A percentile compares a stretch with the other conserved stretches of the same genome.
These are phyloP conservation scores for Dermatophagoides farinae DNA, from an alignment of 1,140 invertebrate species.

Conservation along the genomic window DNA sequence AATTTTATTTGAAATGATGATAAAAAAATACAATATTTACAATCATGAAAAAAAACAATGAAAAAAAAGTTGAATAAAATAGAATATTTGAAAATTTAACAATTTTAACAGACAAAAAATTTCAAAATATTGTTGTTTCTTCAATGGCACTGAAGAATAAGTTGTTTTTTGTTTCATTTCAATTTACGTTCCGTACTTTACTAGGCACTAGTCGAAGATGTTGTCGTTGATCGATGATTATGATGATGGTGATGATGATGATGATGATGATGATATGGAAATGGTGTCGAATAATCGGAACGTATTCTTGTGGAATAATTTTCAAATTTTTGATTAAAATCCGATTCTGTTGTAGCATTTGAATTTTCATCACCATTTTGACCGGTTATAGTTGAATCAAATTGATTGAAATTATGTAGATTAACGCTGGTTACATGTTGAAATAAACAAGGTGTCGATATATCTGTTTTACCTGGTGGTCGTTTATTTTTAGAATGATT, in stretches of 20 bases:
- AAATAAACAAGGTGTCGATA: slow-evolving; percentile 65
- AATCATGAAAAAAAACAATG: too few species aligned
- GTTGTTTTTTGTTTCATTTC: too few species aligned
- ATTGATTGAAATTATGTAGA: slow-evolving; percentile 30
- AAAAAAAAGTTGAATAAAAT: too few species aligned
- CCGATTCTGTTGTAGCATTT: slow-evolving; percentile 22
- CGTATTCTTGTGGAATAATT: slow-evolving; percentile 29
- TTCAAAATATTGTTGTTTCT: too few species aligned
- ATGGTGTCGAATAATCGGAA: slow-evolving; percentile 33
- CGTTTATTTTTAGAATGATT: slow-evolving; percentile 19
- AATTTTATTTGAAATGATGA: too few species aligned
- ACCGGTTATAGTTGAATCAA: background rate
- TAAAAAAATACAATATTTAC: too few species aligned
- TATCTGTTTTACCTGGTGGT: slow-evolving; percentile 53
- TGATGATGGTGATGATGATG: too few species aligned
- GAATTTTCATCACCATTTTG: slow-evolving; percentile 29
- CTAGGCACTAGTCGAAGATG: background rate
- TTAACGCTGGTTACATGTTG: slow-evolving; percentile 63
- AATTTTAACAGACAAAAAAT: too few species aligned
- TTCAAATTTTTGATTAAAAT: too few species aligned
- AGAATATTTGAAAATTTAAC: too few species aligned
- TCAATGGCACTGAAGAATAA: too few species aligned
- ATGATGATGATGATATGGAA: background rate
- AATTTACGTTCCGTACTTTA: too few species aligned
- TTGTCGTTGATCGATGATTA: background rate